Conservation (phyloP, 2,888 invertebrate species). For the Pammene aurita region DNA sequence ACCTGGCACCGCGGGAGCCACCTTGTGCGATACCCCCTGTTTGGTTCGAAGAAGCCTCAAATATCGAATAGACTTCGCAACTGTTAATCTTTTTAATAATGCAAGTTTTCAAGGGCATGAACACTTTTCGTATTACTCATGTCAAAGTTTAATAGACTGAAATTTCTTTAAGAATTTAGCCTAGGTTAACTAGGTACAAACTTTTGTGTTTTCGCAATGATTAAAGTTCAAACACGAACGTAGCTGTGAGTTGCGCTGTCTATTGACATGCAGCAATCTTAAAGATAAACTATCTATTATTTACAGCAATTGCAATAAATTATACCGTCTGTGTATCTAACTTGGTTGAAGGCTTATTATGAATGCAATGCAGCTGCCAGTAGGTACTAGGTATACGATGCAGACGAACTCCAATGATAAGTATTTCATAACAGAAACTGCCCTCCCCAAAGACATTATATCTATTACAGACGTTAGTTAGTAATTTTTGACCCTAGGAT, state of each 20-base stretch:
- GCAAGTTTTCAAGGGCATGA: conserved; percentile 75
- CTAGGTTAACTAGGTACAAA: neutral
- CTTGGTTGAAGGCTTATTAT: conserved; percentile 1
- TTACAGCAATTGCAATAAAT: conserved; percentile 26
- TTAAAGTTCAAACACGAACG: conserved; percentile 27
- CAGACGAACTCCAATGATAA: neutral
- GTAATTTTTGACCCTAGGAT: too few species aligned
- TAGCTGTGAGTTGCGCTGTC: neutral
- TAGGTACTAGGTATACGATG: neutral
- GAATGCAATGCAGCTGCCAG: neutral
- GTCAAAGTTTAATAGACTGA: conserved; percentile 46
- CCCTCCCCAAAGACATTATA: neutral
- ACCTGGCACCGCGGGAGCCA: conserved; percentile 64
- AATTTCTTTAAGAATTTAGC: conserved; percentile 17
- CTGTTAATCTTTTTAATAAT: conserved; percentile 76
- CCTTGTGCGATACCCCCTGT: conserved; percentile 69
- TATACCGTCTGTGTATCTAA: conserved; percentile 1
- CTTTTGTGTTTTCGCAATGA: conserved; percentile 26
- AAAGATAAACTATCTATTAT: conserved; percentile 35
- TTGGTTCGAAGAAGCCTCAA: conserved; percentile 70
- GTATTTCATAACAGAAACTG: neutral
- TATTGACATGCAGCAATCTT: conserved; percentile 28
- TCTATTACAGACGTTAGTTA: too few species aligned
- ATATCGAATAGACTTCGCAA: conserved; percentile 66
- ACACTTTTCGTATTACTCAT: conserved; percentile 58